Evolutionary conservation across 2,888 invertebrate species (phyloP).

Genomic region (Linnaemya tessellans): DNA sequence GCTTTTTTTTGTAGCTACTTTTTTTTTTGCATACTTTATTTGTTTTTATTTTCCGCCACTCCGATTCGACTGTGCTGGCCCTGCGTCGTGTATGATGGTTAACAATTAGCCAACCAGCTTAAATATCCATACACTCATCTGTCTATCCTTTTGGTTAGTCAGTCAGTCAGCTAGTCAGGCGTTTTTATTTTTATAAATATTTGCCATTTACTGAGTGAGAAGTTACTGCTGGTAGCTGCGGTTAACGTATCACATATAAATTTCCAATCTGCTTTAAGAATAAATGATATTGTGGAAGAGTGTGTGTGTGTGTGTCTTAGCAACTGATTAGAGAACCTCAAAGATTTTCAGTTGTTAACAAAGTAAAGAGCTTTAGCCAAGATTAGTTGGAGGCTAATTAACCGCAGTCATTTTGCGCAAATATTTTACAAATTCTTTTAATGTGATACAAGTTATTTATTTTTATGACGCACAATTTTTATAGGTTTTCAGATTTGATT

Average conservation of each 20-base stretch:
- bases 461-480: no score
- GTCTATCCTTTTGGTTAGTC: constrained; percentile 4
- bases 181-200: not conserved
- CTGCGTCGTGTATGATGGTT: constrained; percentile 21
- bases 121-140: not conserved
- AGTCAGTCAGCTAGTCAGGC: not conserved
- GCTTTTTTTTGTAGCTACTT: constrained; percentile 6
- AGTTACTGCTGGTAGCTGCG: constrained; percentile 24
- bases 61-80: constrained; percentile 4
- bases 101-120: constrained; percentile 37
- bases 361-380: not conserved
- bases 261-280: constrained; percentile 1
- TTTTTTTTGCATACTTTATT: not conserved
- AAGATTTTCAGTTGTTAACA: not conserved
- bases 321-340: not conserved
- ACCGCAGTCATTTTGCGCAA: not conserved
- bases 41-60: constrained; percentile 67
- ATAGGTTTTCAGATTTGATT: no score
- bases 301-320: not conserved
- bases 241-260: constrained; percentile 5
- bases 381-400: constrained; percentile 4
- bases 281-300: not conserved
- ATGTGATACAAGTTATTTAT: not conserved
- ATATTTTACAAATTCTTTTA: not conserved
- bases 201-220: constrained; percentile 7